Conservation (phyloP, 1,140 invertebrate genomes). For the Drosophila truncata region DNA sequence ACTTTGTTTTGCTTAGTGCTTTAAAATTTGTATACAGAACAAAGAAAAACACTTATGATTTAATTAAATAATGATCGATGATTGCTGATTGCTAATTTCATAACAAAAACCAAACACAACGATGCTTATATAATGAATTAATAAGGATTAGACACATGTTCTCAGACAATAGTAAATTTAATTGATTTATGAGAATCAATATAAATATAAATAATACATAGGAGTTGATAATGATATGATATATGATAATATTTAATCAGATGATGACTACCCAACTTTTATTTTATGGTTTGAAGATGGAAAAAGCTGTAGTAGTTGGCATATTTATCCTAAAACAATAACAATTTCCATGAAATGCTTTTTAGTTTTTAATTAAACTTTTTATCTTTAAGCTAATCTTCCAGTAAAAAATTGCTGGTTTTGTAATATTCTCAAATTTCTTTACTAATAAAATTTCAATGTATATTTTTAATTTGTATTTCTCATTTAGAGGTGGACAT, state of each 20-base stretch:
- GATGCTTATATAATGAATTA: neutral
- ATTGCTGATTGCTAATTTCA: neutral
- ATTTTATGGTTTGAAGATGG: neutral
- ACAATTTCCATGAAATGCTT: no score
- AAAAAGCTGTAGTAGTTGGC: no score
- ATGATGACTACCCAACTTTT: neutral
- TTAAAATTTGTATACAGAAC: neutral
- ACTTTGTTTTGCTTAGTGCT: neutral
- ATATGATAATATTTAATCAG: neutral
- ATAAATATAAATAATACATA: neutral
- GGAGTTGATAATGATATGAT: no score
- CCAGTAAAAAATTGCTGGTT: no score
- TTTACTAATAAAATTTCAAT: no score
- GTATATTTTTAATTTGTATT: no score
- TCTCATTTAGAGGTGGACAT: no score
- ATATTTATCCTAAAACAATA: no score
- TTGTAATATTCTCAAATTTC: no score
- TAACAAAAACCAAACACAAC: neutral
- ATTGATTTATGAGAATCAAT: neutral
- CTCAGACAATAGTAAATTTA: neutral
- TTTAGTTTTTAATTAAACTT: no score
- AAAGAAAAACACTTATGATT: neutral
- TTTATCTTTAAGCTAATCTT: no score
- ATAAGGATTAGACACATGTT: neutral
- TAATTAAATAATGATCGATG: neutral